These are phyloP conservation scores for Brachionus rubens DNA, from an alignment of 1,140 invertebrate species.

Conservation along the genomic window DNA sequence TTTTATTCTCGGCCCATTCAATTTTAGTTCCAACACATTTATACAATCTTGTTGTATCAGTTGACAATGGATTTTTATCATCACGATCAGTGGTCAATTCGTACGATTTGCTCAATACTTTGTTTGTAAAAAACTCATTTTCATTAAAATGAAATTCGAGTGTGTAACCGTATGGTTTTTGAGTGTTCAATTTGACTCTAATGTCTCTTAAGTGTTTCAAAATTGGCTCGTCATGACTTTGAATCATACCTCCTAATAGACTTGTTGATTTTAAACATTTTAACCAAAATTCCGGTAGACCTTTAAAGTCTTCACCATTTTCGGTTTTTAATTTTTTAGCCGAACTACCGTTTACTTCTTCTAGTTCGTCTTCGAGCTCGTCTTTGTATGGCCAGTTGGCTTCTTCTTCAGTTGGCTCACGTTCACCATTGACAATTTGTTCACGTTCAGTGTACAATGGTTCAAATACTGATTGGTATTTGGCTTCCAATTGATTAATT, in stretches of 20 bases:
- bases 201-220: conserved; percentile 86
- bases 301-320: conserved; percentile 62
- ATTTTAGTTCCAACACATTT: conserved; percentile 85
- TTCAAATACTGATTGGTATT: conserved; percentile 78
- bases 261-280: conserved; percentile 91
- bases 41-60: conserved; percentile 94
- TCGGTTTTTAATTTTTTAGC: conserved; percentile 41
- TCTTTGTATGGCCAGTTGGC: conserved; percentile 45
- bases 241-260: conserved; percentile 81
- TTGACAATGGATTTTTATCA: conserved; percentile 83
- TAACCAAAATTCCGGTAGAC: conserved; percentile 94
- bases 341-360: conserved; percentile 68
- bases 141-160: conserved; percentile 88
- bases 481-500: conserved; percentile 87
- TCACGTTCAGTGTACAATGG: conserved; percentile 70
- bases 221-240: conserved; percentile 87
- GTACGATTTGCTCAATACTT: conserved; percentile 88
- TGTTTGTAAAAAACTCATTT: conserved; percentile 93
- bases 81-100: conserved; percentile 88
- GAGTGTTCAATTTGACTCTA: conserved; percentile 62
- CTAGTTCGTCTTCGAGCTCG: not conserved
- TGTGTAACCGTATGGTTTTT: conserved; percentile 68
- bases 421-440: conserved; percentile 72
- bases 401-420: conserved; percentile 85
- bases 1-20: conserved; percentile 93